Evolutionary conservation across 2,888 invertebrate species (phyloP).

Genomic region (Andrena minutula): DNA sequence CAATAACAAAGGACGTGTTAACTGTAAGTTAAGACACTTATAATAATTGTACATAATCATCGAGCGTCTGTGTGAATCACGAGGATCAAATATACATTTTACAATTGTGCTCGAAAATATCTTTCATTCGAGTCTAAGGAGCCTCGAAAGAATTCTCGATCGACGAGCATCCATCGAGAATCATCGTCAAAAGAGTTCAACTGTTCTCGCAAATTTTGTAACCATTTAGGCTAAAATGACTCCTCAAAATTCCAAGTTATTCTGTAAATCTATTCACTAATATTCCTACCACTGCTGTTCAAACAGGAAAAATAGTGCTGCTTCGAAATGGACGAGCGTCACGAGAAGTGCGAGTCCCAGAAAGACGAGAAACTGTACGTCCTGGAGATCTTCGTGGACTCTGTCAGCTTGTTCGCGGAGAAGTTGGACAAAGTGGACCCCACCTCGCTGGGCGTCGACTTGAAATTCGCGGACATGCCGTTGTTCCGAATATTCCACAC

Average conservation of each 20-base stretch:
- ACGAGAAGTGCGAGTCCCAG: conserved; percentile 13
- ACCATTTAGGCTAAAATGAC: conserved; percentile 2
- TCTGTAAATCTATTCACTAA: neutral
- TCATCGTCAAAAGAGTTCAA: conserved; percentile 36
- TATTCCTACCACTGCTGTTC: neutral
- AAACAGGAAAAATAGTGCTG: neutral
- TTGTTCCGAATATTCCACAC: conserved; percentile 59
- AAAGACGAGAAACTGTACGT: conserved; percentile 41
- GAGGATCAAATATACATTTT: conserved; percentile 9
- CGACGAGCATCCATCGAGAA: neutral
- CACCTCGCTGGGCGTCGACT: conserved; percentile 45
- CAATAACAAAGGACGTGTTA: neutral
- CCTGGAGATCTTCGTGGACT: conserved; percentile 53
- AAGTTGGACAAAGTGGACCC: conserved; percentile 45
- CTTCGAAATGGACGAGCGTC: conserved; percentile 4
- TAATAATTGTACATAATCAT: no score
- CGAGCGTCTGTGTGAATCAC: conserved; percentile 2
- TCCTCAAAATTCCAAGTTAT: conserved; percentile 28
- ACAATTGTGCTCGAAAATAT: neutral
- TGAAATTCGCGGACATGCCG: conserved; percentile 59
- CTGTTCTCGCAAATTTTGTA: conserved; percentile 23
- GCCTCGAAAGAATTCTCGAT: no score
- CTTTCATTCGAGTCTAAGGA: neutral
- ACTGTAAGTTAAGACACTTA: neutral
- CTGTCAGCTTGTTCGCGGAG: conserved; percentile 49